phyloP scores from a whole-genome alignment of 2,888 invertebrate species.

The Agrilus biguttatus region DNA sequence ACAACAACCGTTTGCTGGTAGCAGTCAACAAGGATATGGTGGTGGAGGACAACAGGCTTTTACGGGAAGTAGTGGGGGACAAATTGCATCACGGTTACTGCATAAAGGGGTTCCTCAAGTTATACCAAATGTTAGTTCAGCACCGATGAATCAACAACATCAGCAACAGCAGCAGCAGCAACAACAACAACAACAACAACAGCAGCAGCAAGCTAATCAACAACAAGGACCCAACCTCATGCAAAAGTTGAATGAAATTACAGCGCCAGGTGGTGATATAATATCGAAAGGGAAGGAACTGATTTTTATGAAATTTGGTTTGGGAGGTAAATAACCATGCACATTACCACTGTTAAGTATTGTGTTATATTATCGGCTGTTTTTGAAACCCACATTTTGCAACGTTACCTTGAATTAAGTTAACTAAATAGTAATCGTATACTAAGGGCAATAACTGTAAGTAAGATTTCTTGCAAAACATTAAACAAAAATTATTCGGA shows the following conservation, averaged over 20 bases:
- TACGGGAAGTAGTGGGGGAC: constrained; percentile 1
- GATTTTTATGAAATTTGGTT: constrained; percentile 87
- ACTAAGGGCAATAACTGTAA: not conserved
- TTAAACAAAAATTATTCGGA: constrained; percentile 1
- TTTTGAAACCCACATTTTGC: constrained; percentile 11
- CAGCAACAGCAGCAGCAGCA: constrained; percentile 27
- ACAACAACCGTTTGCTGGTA: not conserved
- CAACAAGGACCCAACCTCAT: constrained; percentile 58
- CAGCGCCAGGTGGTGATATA: constrained; percentile 78
- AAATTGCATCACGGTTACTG: constrained; percentile 18
- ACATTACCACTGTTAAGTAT: constrained; percentile 6
- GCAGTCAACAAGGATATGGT: constrained; percentile 11
- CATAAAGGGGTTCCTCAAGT: constrained; percentile 40
- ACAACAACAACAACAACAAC: constrained; percentile 30
- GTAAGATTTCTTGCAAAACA: not conserved
- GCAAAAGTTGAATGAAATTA: constrained; percentile 81
- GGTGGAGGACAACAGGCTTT: constrained; percentile 6
- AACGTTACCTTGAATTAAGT: constrained; percentile 1
- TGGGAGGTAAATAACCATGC: constrained; percentile 46
- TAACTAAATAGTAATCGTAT: not conserved
- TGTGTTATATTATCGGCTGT: constrained; percentile 10
- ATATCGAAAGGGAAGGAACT: constrained; percentile 87
- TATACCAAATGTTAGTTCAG: constrained; percentile 27
- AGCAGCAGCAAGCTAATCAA: constrained; percentile 29
- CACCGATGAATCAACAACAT: constrained; percentile 31